Evolutionary conservation across 2,113 vertebrate species (phyloP), one percentile per base, ranked within the genome.

Genomic region (Python bivittatus): DNA sequence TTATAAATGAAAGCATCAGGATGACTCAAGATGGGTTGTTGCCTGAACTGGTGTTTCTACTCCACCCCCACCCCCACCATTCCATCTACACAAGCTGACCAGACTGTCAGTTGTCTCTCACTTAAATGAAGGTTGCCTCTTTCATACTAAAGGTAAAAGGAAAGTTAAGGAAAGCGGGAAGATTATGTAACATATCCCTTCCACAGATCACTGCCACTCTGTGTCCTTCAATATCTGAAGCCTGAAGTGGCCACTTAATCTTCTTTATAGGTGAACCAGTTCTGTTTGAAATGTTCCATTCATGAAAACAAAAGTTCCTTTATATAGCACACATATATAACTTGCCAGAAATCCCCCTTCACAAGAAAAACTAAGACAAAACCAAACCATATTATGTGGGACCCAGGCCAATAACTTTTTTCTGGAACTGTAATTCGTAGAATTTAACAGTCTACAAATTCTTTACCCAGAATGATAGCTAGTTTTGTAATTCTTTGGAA

Each of bases 371-470:
- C 56, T 84, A 1, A 23, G 25, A 68, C 88, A 58, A 91, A 83
- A 88, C 88, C 68, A 4, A 10, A 88, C 20, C 86, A 29, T 90
- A 72, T 94, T 86, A 83, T 93, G 60, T 10, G 85, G 29, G 87
- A 91, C 5, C 11, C 52, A 90, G 53, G 54, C 57, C n/a, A 91
- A 90, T 52, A 88, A 89, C 60, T 58, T 92, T 92, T 92, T 60
- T 88, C 64, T 92, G 44, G 20, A 94, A 44, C 93, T 91, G 92
- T 89, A 94, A 72, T 61, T 94, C 88, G 89, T 2, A 68, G 53
- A 94, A 68, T 6, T 0, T 0, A 38, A 17, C 54, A 27, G 58
- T 68, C 56, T 93, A 27, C 25, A 33, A 17, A 92, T 90, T 92
- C 0, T 88, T 60, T 60, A 93, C 88, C 56, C 1, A 86, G 20